phyloP scores from a whole-genome alignment of 2,888 invertebrate genomes.

The Hecatera dysodea region DNA sequence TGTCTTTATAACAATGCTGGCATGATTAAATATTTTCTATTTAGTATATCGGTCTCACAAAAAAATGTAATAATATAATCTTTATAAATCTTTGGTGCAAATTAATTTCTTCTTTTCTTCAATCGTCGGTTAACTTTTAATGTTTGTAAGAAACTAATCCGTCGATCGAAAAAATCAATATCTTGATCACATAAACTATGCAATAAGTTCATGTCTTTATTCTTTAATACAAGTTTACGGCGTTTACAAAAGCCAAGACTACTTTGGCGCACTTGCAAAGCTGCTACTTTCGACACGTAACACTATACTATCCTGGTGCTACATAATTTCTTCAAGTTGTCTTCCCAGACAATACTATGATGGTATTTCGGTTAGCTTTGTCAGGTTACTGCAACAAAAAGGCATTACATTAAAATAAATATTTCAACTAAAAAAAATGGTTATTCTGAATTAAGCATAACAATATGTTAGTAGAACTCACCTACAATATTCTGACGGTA shows the following conservation, averaged over 20 bases:
- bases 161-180: neutral
- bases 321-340: slow-evolving; percentile 51
- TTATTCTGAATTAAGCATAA: neutral
- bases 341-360: slow-evolving; percentile 65
- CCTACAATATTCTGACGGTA: slow-evolving; percentile 92
- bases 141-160: neutral
- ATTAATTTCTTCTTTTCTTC: slow-evolving; percentile 24
- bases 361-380: slow-evolving; percentile 73
- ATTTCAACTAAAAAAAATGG: neutral
- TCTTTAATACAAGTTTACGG: slow-evolving; percentile 18
- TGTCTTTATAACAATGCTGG: slow-evolving; percentile 8
- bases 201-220: slow-evolving; percentile 31
- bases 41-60: neutral
- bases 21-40: neutral
- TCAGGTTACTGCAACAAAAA: slow-evolving; percentile 73
- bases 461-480: slow-evolving; percentile 69
- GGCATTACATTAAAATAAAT: neutral
- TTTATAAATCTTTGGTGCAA: slow-evolving; percentile 60
- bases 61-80: slow-evolving; percentile 8
- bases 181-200: slow-evolving; percentile 30
- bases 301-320: slow-evolving; percentile 30
- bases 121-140: slow-evolving; percentile 3
- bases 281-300: slow-evolving; percentile 45
- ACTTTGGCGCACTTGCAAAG: slow-evolving; percentile 41
- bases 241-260: slow-evolving; percentile 23